Base-by-base conservation (phyloP, 2,888 invertebrate genomes). In the Catocala fraxini region DNA sequence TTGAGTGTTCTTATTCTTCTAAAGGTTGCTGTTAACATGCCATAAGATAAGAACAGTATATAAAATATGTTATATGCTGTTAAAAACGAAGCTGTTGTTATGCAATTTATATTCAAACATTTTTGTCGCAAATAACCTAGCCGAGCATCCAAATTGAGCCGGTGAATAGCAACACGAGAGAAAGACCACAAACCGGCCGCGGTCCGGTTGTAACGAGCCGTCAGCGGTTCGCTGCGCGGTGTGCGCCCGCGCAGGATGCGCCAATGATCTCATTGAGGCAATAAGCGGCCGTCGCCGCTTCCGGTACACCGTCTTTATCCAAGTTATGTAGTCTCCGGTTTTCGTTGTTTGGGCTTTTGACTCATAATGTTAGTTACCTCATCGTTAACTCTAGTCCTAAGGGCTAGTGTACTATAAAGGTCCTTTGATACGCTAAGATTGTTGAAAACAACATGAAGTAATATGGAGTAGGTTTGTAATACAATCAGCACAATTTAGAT, bases 201-300 rank as follows among this genome's bases (percentile, higher is more conserved):
- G 59, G 79, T 77, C 86, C 79, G 75, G 84, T 82, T 73, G 58
- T 56, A 75, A 54, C 77, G 64, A 59, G 59, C 75, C 64, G 66
- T 7, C 59, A 35, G 68, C 55, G 70, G 57, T 68, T 25, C 25
- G 25, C 25, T 0, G 25, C 25, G 25, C 25, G 74, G 66, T 12
- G 47, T 48, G 46, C 79, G 71, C 69, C 56, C 74, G 80, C 83
- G 80, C 87, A 83, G 88, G 88, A 88, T 80, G 85, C 72, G 69
- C 76, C 85, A 88, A 88, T 88, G 85, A 85, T 83, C 88, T 89
- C 89, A 88, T 87, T 89, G 86, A 72, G 68, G 64, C 88, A 89
- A 89, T 89, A 79, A 75, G 77, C 69, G 83, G 68, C 80, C 80
- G 80, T 67, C 80, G 77, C 77, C 65, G 75, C 77, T 81, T 89